Percentiles rank a stretch among this genome's conserved stretches.
phyloP scores from a whole-genome alignment of 2,888 invertebrate genomes.

The Rutpela maculata region DNA sequence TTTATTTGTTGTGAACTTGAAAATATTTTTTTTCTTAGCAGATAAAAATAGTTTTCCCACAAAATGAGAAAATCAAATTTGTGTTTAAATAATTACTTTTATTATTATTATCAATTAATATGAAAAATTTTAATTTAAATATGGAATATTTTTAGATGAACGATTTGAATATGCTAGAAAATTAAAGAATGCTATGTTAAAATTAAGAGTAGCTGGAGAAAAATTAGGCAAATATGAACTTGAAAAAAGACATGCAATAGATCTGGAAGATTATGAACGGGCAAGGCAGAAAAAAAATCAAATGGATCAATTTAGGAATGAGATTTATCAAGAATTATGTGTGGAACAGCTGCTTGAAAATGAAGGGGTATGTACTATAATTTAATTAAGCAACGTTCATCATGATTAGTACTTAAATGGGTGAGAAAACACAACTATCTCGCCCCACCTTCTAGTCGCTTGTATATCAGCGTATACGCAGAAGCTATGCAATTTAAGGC shows the following conservation, averaged over 20 bases:
- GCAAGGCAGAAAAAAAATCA: conserved; percentile 92
- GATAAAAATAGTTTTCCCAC: too few relatives aligned
- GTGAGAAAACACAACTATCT: too few relatives aligned
- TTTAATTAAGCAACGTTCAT: too few relatives aligned
- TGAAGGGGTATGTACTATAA: conserved; percentile 79
- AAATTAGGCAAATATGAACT: conserved; percentile 92
- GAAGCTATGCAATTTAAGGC: too few relatives aligned
- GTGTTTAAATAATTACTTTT: too few relatives aligned
- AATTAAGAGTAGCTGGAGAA: conserved; percentile 90
- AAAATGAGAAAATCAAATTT: too few relatives aligned
- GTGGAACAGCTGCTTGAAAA: conserved; percentile 87
- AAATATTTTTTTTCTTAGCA: too few relatives aligned
- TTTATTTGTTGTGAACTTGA: too few relatives aligned
- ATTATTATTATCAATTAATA: too few relatives aligned
- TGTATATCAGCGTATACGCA: too few relatives aligned
- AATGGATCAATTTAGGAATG: conserved; percentile 88
- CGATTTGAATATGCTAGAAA: conserved; percentile 95
- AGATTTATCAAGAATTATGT: conserved; percentile 84
- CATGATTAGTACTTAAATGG: too few relatives aligned
- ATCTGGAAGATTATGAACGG: conserved; percentile 93
- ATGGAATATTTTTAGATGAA: conserved; percentile 80
- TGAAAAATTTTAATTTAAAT: neutral
- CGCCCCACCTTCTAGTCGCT: too few relatives aligned
- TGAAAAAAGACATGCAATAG: conserved; percentile 94
- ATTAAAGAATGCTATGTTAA: conserved; percentile 89